These are phyloP conservation scores for Falcunculus frontatus DNA, from an alignment of 2,113 vertebrate genomes.

Conservation along the genomic window DNA sequence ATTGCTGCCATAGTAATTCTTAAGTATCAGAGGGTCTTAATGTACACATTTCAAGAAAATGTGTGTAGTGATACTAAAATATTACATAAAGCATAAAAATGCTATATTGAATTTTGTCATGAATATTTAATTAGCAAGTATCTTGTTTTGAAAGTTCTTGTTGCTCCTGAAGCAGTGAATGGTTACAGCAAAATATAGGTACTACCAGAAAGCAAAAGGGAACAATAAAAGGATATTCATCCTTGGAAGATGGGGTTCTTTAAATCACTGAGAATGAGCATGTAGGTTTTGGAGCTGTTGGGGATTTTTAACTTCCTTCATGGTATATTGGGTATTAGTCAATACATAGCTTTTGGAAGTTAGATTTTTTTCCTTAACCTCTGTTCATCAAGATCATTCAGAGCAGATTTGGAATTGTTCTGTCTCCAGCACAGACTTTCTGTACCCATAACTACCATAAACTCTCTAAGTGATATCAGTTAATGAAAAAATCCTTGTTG, in stretches of 20 bases:
- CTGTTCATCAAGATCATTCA: background rate
- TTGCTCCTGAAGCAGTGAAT: background rate
- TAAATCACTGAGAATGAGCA: background rate
- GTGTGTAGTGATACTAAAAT: background rate
- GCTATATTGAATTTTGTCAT: background rate
- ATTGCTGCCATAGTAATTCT: background rate
- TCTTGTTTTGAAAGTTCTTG: background rate
- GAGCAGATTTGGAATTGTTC: background rate
- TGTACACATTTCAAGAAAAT: background rate
- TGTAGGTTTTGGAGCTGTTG: background rate
- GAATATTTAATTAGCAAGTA: background rate
- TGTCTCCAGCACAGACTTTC: background rate
- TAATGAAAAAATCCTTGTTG: background rate
- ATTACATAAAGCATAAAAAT: background rate
- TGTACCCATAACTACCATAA: background rate
- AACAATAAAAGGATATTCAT: background rate
- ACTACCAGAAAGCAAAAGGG: background rate
- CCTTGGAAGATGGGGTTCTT: background rate
- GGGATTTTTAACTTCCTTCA: background rate
- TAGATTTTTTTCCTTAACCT: background rate
- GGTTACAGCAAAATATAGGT: background rate
- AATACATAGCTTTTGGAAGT: background rate
- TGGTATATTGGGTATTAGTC: background rate
- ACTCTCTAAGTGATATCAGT: background rate
- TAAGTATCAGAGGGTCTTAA: background rate